Percentiles rank a stretch among this genome's conserved stretches.
Conservation (phyloP, 2,113 vertebrate species). For the Neotragus pygmaeus region DNA sequence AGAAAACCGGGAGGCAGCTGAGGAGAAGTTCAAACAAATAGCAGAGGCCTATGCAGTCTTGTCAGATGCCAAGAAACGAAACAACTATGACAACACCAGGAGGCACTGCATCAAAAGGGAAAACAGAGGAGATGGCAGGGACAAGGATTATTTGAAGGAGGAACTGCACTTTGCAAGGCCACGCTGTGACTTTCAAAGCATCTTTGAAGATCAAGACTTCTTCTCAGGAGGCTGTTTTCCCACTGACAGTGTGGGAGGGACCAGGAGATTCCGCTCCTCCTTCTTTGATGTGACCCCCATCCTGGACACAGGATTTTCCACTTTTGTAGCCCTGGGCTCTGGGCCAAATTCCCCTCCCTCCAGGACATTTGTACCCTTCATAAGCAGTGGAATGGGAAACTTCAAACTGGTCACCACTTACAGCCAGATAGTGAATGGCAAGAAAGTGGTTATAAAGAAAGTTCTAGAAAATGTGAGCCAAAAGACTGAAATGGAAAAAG, state of each 20-base stretch:
- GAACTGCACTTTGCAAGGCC: not conserved
- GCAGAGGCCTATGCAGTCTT: constrained; percentile 85
- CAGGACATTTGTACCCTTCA: constrained; percentile 49
- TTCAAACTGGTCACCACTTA: constrained; percentile 73
- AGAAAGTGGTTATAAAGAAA: constrained; percentile 72
- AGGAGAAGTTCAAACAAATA: constrained; percentile 86
- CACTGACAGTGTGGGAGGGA: not conserved
- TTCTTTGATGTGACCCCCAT: constrained; percentile 72
- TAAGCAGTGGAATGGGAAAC: constrained; percentile 65
- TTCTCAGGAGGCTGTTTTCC: constrained; percentile 48
- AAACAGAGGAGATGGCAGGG: not conserved
- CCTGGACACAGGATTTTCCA: constrained; percentile 74
- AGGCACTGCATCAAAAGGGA: constrained; percentile 1
- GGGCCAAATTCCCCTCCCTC: constrained; percentile 31
- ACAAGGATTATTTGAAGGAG: not conserved
- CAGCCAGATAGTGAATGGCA: constrained; percentile 72
- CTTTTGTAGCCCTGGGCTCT: constrained; percentile 59
- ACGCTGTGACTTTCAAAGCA: not conserved
- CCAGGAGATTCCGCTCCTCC: constrained; percentile 37
- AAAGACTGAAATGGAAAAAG: constrained; percentile 40
- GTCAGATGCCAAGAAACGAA: constrained; percentile 74
- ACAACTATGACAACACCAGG: constrained; percentile 25
- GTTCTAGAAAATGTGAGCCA: constrained; percentile 67
- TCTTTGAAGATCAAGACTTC: constrained; percentile 35
- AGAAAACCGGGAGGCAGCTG: constrained; percentile 80